Percentiles rank a stretch among this genome's conserved stretches.
These are phyloP conservation scores for Phaedon cochleariae DNA, from an alignment of 2,888 invertebrate species.

Conservation along the genomic window DNA sequence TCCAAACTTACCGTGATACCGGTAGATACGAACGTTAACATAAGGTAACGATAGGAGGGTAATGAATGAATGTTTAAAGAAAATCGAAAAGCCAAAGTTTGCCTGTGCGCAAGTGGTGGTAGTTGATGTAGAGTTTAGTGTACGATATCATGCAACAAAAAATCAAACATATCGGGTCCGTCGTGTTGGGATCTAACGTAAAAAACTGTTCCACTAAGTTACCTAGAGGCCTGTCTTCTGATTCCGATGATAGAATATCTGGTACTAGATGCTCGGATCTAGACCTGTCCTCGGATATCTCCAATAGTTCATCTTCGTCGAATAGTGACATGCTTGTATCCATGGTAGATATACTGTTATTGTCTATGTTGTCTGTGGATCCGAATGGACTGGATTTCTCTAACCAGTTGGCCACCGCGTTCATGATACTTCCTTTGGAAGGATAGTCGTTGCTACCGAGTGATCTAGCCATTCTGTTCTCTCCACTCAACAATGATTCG, in stretches of 20 bases:
- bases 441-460: constrained; percentile 55
- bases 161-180: constrained; percentile 62
- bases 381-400: constrained; percentile 54
- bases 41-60: constrained; percentile 31
- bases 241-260: constrained; percentile 49
- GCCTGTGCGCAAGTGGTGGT: constrained; percentile 48
- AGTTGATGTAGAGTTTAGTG: constrained; percentile 25
- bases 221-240: constrained; percentile 28
- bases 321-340: constrained; percentile 48
- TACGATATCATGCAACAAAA: constrained; percentile 47
- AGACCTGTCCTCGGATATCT: constrained; percentile 38
- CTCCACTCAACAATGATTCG: constrained; percentile 52
- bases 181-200: constrained; percentile 43
- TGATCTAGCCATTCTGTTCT: constrained; percentile 47
- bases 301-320: constrained; percentile 50
- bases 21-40: constrained; percentile 44
- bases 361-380: constrained; percentile 51
- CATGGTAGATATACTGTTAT: constrained; percentile 45
- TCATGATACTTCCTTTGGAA: constrained; percentile 55
- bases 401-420: constrained; percentile 59
- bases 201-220: background rate
- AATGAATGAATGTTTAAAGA: constrained; percentile 36
- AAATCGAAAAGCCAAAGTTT: constrained; percentile 54
- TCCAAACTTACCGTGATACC: constrained; percentile 44
- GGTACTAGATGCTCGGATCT: constrained; percentile 44